Evolutionary conservation across 2,113 vertebrate species (phyloP), one percentile per base, ranked within the genome.

Genomic region (Stegostoma tigrinum): DNA sequence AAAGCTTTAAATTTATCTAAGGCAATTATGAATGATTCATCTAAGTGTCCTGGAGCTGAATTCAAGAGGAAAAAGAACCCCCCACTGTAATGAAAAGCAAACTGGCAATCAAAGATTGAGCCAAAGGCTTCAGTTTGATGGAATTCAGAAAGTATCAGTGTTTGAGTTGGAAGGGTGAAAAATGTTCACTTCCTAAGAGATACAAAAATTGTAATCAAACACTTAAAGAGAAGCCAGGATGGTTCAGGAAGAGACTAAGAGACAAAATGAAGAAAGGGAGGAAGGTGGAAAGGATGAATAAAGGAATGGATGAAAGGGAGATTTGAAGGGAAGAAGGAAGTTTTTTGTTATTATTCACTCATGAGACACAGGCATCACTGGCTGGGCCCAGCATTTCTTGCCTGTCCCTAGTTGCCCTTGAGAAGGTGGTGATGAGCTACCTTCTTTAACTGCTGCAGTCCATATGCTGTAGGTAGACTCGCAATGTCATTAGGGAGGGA

Each of bases 21-120:
- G 75, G 75, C n/a, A 80, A 80, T 80, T 80, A 80, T 38, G n/a
- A 80, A 80, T 80, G 75, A 80, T 80, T 80, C n/a, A 80, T 38
- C 15, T 17, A 80, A 19, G 75, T 38, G n/a, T 80, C n/a, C 34
- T 15, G n/a, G n/a, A 80, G 30, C 72, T 34, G 72, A 75, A 34
- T 75, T 34, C 72, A 30, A 75, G 30, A 75, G 72, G 72, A 30
- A 75, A 30, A 8, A 75, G 72, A 34, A 30, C 24, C 3, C 34
- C 17, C 75, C 14, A 17, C 30, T 78, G 75, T n/a, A n/a, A 80
- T 80, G 75, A 80, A 80, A 80, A 80, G 14, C 75, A 80, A 80
- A 27, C n/a, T 80, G 12, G 34, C 27, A 14, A 80, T 38, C 75
- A 80, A n/a, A n/a, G 75, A 80, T 80, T 80, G 15, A 38, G n/a